These are phyloP conservation scores for Anarhynchus alexandrinus DNA, from an alignment of 2,113 vertebrate genomes.

Conservation along the genomic window DNA sequence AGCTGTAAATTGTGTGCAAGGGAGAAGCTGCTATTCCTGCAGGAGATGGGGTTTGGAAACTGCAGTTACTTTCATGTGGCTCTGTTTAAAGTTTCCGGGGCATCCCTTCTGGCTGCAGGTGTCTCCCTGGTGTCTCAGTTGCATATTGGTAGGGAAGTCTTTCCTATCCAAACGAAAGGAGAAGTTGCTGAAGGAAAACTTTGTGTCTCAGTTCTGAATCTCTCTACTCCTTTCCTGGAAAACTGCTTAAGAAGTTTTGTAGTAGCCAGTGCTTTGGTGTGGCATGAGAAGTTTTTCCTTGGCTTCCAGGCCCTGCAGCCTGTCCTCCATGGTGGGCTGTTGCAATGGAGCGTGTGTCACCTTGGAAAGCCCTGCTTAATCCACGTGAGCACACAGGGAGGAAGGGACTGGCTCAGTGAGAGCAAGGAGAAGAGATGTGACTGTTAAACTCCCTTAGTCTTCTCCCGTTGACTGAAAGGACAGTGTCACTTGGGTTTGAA, in stretches of 20 bases:
- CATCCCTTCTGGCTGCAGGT: conserved; percentile 34
- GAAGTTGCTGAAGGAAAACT: neutral
- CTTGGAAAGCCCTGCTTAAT: neutral
- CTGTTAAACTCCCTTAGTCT: neutral
- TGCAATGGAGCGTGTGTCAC: neutral
- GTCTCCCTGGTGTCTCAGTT: conserved; percentile 33
- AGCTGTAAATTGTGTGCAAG: neutral
- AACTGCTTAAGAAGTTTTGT: neutral
- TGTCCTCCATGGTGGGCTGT: neutral
- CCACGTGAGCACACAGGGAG: neutral
- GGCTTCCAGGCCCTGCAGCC: neutral
- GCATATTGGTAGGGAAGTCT: neutral
- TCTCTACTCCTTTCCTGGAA: neutral
- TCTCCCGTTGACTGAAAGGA: neutral
- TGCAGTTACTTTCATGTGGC: neutral
- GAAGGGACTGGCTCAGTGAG: neutral
- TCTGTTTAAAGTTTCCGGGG: neutral
- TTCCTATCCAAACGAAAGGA: neutral
- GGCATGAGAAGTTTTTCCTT: neutral
- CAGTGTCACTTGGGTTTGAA: neutral
- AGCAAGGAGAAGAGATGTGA: neutral
- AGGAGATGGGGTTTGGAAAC: conserved; percentile 14
- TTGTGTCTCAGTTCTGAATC: neutral
- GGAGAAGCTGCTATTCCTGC: conserved; percentile 61
- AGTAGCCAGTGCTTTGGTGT: neutral